A percentile compares a stretch with the other conserved stretches of the same genome.
Conservation (phyloP, 2,797 vertebrate species). For the Capromys pilorides region DNA sequence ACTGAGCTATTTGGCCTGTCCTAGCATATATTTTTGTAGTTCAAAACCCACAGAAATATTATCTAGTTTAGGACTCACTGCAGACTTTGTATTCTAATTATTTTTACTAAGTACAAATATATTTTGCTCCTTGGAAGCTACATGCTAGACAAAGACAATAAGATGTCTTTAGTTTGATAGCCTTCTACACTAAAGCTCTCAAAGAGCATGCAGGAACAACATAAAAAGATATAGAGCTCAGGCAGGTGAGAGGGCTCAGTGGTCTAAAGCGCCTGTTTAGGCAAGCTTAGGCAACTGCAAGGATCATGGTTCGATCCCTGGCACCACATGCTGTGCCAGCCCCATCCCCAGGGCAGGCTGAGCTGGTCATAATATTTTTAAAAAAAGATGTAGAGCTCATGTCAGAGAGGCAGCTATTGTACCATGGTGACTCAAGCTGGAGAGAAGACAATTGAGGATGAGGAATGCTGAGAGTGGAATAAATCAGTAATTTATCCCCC, state of each 20-base stretch:
- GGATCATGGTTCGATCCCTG: too few relatives aligned
- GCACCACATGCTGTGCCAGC: too few relatives aligned
- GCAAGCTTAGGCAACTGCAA: too few relatives aligned
- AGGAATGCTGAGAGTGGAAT: neutral
- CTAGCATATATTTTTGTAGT: neutral
- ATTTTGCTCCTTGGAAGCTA: neutral
- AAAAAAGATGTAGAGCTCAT: neutral
- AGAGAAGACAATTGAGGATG: neutral
- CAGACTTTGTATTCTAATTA: neutral
- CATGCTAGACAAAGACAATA: neutral
- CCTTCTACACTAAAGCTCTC: neutral
- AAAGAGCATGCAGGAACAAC: neutral
- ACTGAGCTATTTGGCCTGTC: too few relatives aligned
- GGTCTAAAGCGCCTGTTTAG: too few relatives aligned
- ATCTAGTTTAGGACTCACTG: neutral
- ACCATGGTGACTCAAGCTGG: neutral
- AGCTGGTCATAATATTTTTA: too few relatives aligned
- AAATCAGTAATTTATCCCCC: neutral
- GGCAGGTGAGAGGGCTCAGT: neutral
- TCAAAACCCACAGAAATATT: constrained; percentile 34
- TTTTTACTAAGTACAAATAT: neutral
- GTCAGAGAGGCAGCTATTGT: neutral
- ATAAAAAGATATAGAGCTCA: neutral
- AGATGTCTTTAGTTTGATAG: neutral
- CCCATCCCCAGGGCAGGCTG: too few relatives aligned